phyloP scores from a whole-genome alignment of 2,113 vertebrate species.

The Hyaena hyaena region DNA sequence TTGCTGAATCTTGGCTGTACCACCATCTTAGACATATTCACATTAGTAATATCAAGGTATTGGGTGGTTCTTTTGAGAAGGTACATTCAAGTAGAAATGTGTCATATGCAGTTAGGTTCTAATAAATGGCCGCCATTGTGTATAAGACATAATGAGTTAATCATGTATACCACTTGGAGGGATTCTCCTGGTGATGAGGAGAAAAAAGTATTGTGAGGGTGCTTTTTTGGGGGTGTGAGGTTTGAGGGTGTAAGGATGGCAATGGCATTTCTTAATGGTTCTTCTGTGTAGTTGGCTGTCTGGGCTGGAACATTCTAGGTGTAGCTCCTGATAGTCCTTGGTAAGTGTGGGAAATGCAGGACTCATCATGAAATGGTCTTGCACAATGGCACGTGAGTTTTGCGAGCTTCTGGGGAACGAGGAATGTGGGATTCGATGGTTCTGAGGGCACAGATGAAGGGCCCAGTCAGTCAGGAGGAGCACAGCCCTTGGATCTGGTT shows the following conservation, averaged over 20 bases:
- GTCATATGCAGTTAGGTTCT: not conserved
- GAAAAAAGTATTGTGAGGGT: accelerated
- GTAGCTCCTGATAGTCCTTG: not conserved
- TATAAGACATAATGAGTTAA: not conserved
- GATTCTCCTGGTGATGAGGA: not conserved
- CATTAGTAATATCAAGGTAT: not conserved
- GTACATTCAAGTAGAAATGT: not conserved
- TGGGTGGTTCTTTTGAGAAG: not conserved
- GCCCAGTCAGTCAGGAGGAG: too few species aligned
- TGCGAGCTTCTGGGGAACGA: not conserved
- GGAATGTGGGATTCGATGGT: not conserved
- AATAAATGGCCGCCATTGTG: not conserved
- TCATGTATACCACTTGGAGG: not conserved
- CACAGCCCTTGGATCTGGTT: not conserved
- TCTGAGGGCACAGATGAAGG: not conserved
- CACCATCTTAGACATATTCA: not conserved
- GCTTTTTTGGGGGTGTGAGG: too few species aligned
- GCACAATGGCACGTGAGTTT: not conserved
- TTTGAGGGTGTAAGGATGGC: too few species aligned
- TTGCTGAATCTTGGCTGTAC: not conserved
- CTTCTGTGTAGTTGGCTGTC: not conserved
- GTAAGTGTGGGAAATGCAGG: not conserved
- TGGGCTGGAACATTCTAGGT: not conserved
- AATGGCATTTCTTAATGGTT: not conserved
- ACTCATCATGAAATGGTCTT: too few species aligned